A percentile compares a stretch with the other conserved stretches of the same genome.
phyloP scores from a whole-genome alignment of 2,888 invertebrate genomes.

The Epirrita christyi region DNA sequence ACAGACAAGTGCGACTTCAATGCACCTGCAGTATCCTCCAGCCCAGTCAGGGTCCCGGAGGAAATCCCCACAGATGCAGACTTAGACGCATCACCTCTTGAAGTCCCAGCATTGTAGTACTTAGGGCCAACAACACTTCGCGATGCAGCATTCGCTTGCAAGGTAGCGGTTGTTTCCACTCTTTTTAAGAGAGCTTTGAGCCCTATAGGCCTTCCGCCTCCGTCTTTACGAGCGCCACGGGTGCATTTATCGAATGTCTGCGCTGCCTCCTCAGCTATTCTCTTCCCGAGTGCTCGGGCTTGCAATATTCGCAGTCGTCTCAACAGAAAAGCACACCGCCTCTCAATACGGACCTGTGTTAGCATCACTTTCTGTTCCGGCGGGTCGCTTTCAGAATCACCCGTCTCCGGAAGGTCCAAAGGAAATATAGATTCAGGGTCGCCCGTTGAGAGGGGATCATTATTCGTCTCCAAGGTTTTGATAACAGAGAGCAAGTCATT shows the following conservation, averaged over 20 bases:
- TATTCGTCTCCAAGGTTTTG: constrained; percentile 88
- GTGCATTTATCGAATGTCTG: constrained; percentile 88
- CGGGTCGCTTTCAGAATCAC: constrained; percentile 79
- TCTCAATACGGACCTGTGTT: constrained; percentile 86
- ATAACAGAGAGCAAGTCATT: constrained; percentile 90
- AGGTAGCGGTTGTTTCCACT: constrained; percentile 71
- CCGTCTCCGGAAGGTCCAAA: constrained; percentile 77
- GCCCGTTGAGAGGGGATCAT: constrained; percentile 69
- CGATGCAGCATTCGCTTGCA: constrained; percentile 75
- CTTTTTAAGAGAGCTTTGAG: constrained; percentile 75
- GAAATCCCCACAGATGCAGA: constrained; percentile 83
- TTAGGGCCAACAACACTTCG: constrained; percentile 67
- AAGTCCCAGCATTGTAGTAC: constrained; percentile 83
- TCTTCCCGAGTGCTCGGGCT: constrained; percentile 89
- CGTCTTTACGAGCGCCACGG: constrained; percentile 87
- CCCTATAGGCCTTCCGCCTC: constrained; percentile 72
- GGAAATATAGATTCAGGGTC: constrained; percentile 81
- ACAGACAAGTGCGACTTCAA: constrained; percentile 89
- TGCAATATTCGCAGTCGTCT: constrained; percentile 91
- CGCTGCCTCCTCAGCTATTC: constrained; percentile 91
- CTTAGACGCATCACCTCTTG: constrained; percentile 91
- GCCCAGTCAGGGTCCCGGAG: constrained; percentile 88
- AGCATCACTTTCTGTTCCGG: constrained; percentile 82
- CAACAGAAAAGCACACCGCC: constrained; percentile 89
- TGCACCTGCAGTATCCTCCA: constrained; percentile 90